Evolutionary conservation across 2,113 vertebrate genomes (phyloP).

Genomic region (Lipophrys pholis): DNA sequence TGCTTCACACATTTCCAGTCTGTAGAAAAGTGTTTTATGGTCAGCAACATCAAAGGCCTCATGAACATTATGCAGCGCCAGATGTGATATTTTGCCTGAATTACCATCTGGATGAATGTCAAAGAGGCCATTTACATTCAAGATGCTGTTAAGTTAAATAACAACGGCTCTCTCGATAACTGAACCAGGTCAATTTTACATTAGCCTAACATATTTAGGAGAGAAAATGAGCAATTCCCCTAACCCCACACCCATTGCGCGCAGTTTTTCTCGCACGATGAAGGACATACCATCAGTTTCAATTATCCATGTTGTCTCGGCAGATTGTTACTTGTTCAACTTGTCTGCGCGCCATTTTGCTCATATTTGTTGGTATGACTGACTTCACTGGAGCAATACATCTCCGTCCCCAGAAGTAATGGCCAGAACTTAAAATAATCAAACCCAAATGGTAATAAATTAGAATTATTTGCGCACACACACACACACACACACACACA

Average conservation of each 20-base stretch:
- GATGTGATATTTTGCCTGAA: neutral
- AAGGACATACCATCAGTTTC: neutral
- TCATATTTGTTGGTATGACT: neutral
- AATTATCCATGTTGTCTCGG: neutral
- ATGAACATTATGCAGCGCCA: neutral
- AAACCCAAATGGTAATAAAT: neutral
- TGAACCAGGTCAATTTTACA: neutral
- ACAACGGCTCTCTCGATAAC: neutral
- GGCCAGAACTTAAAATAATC: neutral
- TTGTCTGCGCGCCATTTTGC: neutral
- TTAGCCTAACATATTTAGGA: neutral
- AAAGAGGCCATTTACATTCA: neutral
- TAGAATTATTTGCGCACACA: neutral
- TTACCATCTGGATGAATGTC: neutral
- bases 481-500: slow-evolving; percentile 1
- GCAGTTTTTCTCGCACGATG: neutral
- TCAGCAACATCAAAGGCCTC: neutral
- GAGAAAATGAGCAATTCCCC: neutral
- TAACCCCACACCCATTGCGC: neutral
- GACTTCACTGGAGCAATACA: neutral
- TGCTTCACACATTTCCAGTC: neutral
- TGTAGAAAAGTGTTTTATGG: neutral
- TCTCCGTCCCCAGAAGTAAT: neutral
- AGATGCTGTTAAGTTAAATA: neutral
- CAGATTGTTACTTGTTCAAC: neutral